Percentiles rank a stretch among this genome's conserved stretches.
Evolutionary conservation across 2,113 vertebrate species (phyloP).

Genomic region (Falco punctatus): DNA sequence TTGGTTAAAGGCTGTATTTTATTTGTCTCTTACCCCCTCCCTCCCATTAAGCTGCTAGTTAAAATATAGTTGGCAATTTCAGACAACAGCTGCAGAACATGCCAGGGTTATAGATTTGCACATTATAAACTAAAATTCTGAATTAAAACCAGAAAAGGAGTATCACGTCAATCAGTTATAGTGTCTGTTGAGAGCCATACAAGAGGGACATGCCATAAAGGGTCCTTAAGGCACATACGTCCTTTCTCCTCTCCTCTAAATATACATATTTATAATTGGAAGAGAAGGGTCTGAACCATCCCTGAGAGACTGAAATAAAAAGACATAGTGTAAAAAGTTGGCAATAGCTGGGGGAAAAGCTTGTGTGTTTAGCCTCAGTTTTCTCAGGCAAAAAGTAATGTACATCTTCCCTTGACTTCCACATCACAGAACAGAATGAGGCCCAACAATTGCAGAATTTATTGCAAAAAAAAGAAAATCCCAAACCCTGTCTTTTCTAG

Average conservation of each 20-base stretch:
- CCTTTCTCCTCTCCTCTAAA: neutral
- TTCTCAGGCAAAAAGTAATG: neutral
- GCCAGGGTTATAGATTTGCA: neutral
- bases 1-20: neutral
- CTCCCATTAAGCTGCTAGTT: neutral
- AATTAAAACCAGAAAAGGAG: neutral
- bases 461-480: neutral
- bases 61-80: neutral
- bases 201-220: neutral
- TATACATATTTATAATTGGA: neutral
- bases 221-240: neutral
- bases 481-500: slow-evolving; percentile 9
- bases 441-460: neutral
- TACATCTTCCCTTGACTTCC: neutral
- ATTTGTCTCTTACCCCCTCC: neutral
- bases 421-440: neutral
- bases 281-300: neutral
- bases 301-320: neutral
- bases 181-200: neutral
- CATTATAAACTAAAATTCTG: neutral
- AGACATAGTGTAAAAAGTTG: neutral
- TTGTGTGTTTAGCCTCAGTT: neutral
- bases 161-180: neutral
- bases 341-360: neutral
- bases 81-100: neutral